A percentile compares a stretch with the other conserved stretches of the same genome.
phyloP scores from a whole-genome alignment of 1,140 invertebrate species.

The Gerris buenoi region DNA sequence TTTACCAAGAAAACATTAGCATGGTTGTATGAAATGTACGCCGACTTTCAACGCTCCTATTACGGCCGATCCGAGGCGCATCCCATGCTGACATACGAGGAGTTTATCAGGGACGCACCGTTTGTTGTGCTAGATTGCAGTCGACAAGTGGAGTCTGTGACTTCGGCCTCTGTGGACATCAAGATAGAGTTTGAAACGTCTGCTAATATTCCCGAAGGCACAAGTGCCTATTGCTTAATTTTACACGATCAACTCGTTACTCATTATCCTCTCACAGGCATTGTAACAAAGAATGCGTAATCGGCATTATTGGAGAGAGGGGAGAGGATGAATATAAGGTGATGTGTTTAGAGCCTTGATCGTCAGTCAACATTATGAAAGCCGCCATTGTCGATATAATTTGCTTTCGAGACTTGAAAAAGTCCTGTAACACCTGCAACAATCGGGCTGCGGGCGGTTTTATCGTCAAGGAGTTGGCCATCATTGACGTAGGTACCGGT shows the following conservation, averaged over 20 bases:
- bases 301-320: no score
- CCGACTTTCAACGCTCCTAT: neutral
- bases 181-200: neutral
- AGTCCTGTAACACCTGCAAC: no score
- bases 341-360: no score
- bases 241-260: neutral
- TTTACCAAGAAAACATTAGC: neutral
- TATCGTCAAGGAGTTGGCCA: no score
- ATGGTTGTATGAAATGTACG: neutral
- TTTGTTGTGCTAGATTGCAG: neutral
- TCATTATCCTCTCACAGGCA: neutral
- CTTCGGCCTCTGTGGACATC: neutral
- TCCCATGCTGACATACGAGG: neutral
- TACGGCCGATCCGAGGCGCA: neutral
- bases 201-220: neutral
- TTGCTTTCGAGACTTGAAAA: no score
- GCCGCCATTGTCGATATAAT: no score
- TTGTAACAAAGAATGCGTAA: neutral
- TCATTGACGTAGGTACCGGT: no score
- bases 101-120: neutral
- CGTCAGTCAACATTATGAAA: no score
- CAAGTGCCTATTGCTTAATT: neutral
- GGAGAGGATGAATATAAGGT: no score
- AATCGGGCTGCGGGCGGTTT: no score
- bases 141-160: neutral